These are phyloP conservation scores for Phytoseiulus persimilis DNA, from an alignment of 2,888 invertebrate species.

Conservation along the genomic window DNA sequence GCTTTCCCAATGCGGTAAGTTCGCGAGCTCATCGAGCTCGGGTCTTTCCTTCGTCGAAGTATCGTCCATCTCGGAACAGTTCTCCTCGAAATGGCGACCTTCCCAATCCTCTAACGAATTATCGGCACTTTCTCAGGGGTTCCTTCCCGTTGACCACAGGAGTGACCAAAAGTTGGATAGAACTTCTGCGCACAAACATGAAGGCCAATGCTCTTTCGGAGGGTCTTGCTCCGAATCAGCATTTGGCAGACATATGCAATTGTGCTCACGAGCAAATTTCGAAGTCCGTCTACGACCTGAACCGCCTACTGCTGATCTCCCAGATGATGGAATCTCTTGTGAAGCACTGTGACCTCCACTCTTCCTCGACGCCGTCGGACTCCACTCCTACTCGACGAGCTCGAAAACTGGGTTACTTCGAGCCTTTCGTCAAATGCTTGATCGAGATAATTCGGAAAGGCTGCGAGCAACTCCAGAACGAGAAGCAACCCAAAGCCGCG, in stretches of 20 bases:
- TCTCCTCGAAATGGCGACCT: too few species aligned
- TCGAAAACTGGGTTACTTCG: neutral
- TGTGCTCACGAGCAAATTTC: neutral
- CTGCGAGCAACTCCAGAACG: neutral
- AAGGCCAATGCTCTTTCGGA: neutral
- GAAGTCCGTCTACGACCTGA: neutral
- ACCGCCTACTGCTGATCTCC: neutral
- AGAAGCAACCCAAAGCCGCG: neutral
- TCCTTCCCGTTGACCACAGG: neutral
- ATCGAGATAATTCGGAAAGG: neutral
- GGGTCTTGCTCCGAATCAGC: neutral
- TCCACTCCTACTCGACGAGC: neutral
- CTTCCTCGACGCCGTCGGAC: neutral
- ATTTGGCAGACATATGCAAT: neutral
- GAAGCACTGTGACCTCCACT: neutral
- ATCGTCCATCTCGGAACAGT: too few species aligned
- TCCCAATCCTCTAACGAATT: too few species aligned
- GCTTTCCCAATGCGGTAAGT: neutral
- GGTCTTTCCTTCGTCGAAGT: too few species aligned
- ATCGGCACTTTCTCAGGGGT: neutral
- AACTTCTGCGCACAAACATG: neutral
- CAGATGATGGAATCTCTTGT: neutral
- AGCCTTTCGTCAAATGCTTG: neutral
- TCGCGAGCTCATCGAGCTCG: neutral
- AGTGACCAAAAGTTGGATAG: conserved; percentile 8